Evolutionary conservation across 2,113 vertebrate species (phyloP), one percentile per base, ranked within the genome.

Genomic region (Abramis brama): DNA sequence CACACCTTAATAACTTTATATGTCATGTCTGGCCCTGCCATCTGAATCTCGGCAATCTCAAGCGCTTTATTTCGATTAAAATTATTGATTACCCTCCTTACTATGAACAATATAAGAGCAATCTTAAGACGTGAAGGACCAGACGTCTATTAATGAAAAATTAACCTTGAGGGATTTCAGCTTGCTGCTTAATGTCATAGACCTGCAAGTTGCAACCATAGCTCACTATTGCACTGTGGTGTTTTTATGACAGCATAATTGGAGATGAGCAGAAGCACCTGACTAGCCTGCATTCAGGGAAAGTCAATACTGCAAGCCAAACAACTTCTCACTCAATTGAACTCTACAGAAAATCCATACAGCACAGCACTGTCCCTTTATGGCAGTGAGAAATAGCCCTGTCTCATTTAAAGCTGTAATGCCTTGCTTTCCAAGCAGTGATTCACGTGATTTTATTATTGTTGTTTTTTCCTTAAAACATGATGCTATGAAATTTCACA

Each of bases 291-390:
- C 90, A 95, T 97, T 98, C 97, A 96, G 96, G 94, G 92, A 96
- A 93, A 95, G 95, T 97, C 96, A 94, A 96, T 99, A 97, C 95
- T 96, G 97, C 97, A 97, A 97, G 95, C 96, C 95, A 97, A 96
- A 98, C 97, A 97, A 97, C 97, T 98, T 97, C 96, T 97, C 97
- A 97, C 96, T 96, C 97, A 97, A 97, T 97, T 97, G 96, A 97
- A 96, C 93, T 93, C 92, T 93, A 94, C 93, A 92, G 95, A 97
- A 96, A 95, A 96, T 98, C 97, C 95, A 98, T 97, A 96, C 89
- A 95, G 93, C 94, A 91, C 94, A 94, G 94, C 95, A 95, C 95
- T 94, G 92, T 95, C 87, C 94, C 93, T 94, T 94, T 94, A 94
- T 95, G 93, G 91, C 79, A 85, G 89, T 85, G 90, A 93, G 92